These are phyloP conservation scores for Panzeria rudis DNA, from an alignment of 2,888 invertebrate genomes.

Conservation along the genomic window DNA sequence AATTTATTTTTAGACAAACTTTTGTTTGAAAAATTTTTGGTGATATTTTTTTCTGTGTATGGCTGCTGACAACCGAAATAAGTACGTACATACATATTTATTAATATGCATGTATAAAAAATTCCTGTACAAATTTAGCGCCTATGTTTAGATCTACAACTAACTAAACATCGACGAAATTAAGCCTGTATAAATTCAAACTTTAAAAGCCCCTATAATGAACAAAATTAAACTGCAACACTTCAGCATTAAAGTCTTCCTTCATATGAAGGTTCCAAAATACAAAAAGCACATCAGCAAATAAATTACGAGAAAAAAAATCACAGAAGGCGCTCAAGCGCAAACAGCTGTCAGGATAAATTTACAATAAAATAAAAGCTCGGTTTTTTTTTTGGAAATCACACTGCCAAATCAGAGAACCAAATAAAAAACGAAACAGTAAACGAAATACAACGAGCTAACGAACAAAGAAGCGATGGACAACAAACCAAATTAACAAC, in stretches of 20 bases:
- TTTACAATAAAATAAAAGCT: constrained; percentile 71
- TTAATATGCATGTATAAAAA: too few species aligned
- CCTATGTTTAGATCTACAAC: background rate
- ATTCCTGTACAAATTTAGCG: background rate
- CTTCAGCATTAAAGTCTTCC: constrained; percentile 1
- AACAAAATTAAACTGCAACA: constrained; percentile 1
- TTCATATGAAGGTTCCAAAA: constrained; percentile 20
- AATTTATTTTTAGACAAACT: too few species aligned
- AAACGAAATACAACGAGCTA: constrained; percentile 16
- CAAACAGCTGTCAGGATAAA: constrained; percentile 74
- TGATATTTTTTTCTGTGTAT: too few species aligned
- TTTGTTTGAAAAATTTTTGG: too few species aligned
- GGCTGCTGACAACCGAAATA: too few species aligned
- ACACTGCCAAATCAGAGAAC: constrained; percentile 32
- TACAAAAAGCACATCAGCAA: constrained; percentile 25
- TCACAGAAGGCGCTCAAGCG: constrained; percentile 74
- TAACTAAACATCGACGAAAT: background rate
- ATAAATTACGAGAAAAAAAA: constrained; percentile 49
- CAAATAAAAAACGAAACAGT: constrained; percentile 2
- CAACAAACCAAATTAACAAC: constrained; percentile 28
- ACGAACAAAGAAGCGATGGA: background rate
- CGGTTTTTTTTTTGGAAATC: constrained; percentile 39
- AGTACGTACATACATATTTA: too few species aligned
- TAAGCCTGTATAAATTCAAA: constrained; percentile 43
- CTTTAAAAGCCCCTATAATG: constrained; percentile 37